Conservation (phyloP, 2,113 vertebrate species). For the Tachuris rubrigastra region DNA sequence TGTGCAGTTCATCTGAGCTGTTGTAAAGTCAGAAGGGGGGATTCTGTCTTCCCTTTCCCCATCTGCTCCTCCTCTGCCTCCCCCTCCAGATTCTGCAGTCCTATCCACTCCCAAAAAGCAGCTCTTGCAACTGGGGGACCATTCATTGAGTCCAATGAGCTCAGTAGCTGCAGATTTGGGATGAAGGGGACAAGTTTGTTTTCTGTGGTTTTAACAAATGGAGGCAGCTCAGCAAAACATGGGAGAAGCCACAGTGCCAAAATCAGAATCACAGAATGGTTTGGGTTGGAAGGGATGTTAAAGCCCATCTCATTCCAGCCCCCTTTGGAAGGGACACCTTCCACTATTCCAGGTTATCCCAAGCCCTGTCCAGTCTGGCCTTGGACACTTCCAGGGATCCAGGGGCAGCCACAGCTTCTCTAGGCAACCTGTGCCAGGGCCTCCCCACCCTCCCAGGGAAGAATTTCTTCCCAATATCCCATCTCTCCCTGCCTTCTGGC, state of each 20-base stretch:
- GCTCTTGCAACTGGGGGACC: background rate
- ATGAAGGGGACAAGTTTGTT: background rate
- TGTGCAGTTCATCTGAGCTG: background rate
- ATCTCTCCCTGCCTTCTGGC: background rate
- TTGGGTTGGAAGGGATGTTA: background rate
- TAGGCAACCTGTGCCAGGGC: background rate
- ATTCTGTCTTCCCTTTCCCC: background rate
- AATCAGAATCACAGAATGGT: background rate
- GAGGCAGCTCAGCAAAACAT: background rate
- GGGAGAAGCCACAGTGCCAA: rapidly evolving
- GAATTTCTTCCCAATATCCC: background rate
- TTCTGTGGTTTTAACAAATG: background rate
- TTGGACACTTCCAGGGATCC: background rate
- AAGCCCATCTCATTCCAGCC: rapidly evolving
- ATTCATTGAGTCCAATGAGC: background rate
- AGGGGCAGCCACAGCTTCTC: background rate
- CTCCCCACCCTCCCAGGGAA: rapidly evolving
- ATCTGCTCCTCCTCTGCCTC: background rate
- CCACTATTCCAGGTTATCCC: background rate
- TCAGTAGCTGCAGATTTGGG: background rate
- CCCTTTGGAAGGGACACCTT: background rate
- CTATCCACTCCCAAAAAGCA: background rate
- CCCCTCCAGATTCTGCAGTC: background rate
- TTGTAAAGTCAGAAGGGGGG: background rate
- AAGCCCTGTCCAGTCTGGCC: background rate